Evolutionary conservation across 1,140 invertebrate genomes (phyloP).

Genomic region (Bombyx mandarina): DNA sequence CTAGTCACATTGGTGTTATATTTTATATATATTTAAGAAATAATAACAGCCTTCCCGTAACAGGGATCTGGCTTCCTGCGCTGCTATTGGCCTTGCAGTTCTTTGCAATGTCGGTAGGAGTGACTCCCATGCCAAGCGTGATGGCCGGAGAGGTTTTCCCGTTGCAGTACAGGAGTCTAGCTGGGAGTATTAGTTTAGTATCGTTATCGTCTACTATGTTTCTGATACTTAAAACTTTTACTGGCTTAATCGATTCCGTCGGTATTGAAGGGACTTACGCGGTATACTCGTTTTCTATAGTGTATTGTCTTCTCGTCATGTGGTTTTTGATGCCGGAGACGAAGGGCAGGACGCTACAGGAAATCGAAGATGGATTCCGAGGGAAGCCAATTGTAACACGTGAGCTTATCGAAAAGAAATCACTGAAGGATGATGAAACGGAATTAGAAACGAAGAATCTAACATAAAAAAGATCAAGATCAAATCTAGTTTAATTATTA

Average conservation of each 20-base stretch:
- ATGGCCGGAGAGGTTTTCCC: constrained; percentile 36
- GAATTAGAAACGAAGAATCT: not conserved
- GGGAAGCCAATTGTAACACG: not conserved
- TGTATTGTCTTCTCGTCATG: constrained; percentile 11
- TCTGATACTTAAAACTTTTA: constrained; percentile 13
- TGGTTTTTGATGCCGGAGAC: constrained; percentile 15
- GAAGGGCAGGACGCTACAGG: constrained; percentile 14
- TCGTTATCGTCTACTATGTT: constrained; percentile 10
- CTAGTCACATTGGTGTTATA: constrained; percentile 31
- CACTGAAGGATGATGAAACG: constrained; percentile 4
- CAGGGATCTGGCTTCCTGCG: constrained; percentile 19
- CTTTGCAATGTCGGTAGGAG: constrained; percentile 22
- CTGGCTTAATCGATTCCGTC: constrained; percentile 5
- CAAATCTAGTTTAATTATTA: not conserved
- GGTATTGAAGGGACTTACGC: constrained; percentile 11
- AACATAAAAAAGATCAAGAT: not conserved
- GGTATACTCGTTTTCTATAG: constrained; percentile 8
- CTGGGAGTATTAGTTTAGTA: constrained; percentile 21
- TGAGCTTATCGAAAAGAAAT: constrained; percentile 1
- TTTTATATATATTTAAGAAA: constrained; percentile 22
- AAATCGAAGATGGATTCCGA: constrained; percentile 13
- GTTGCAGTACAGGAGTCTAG: constrained; percentile 29
- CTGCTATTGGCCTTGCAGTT: constrained; percentile 21
- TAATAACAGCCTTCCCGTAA: constrained; percentile 1
- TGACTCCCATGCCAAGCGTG: constrained; percentile 24